Conservation (phyloP, 2,113 vertebrate genomes). For the Nycticorax nycticorax region DNA sequence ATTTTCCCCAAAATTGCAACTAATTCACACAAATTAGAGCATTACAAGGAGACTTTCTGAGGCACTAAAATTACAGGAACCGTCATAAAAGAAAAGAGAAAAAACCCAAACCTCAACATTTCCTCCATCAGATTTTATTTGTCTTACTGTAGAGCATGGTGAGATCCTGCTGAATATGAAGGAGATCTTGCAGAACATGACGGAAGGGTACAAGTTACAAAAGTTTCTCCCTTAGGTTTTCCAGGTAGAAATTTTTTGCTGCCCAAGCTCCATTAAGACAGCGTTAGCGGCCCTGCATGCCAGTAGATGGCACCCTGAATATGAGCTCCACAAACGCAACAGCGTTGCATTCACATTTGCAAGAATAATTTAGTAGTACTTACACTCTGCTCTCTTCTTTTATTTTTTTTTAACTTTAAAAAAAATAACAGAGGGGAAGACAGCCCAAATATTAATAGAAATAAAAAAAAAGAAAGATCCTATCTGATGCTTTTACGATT, state of each 20-base stretch:
- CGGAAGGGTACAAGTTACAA: not conserved
- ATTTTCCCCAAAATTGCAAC: not conserved
- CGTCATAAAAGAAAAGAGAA: not conserved
- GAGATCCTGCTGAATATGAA: not conserved
- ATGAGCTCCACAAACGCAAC: not conserved
- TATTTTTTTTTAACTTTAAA: not conserved
- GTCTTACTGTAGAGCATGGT: not conserved
- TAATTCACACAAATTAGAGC: not conserved
- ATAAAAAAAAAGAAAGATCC: not conserved
- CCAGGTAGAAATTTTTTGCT: not conserved
- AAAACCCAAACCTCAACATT: not conserved
- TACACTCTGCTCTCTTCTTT: not conserved
- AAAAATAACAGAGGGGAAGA: not conserved
- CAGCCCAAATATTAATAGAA: not conserved
- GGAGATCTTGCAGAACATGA: not conserved
- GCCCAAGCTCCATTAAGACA: not conserved
- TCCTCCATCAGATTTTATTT: not conserved
- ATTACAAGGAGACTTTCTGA: not conserved
- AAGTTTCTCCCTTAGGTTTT: not conserved
- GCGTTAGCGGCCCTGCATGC: not conserved
- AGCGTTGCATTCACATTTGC: rapidly evolving
- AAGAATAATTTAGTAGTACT: not conserved
- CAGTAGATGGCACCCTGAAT: conserved; percentile 66
- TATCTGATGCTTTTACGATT: not conserved
- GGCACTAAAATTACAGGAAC: not conserved